Percentiles rank a stretch among this genome's conserved stretches.
phyloP scores from a whole-genome alignment of 2,113 vertebrate species.

The Castor canadensis region DNA sequence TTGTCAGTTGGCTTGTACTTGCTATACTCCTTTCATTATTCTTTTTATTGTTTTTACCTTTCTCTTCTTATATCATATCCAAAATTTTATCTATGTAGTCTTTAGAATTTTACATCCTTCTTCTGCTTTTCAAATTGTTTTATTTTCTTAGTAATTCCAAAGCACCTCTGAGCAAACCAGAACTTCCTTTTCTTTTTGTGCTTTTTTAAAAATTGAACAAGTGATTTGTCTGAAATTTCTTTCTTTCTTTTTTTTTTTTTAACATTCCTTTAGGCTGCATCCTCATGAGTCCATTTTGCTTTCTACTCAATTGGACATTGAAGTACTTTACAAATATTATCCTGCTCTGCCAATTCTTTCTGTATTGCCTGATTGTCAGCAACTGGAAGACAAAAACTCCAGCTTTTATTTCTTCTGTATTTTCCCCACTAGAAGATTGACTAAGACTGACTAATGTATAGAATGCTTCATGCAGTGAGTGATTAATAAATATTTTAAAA shows the following conservation, averaged over 20 bases:
- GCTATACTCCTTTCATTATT: background rate
- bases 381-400: conserved; percentile 17
- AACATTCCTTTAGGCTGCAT: background rate
- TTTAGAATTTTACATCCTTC: conserved; percentile 41
- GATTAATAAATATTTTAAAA: conserved; percentile 74
- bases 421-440: conserved; percentile 38
- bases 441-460: conserved; percentile 23
- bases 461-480: background rate
- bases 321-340: conserved; percentile 38
- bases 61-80: too few relatives aligned
- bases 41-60: background rate
- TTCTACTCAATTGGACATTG: conserved; percentile 37
- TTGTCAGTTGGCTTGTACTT: background rate
- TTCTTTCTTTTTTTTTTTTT: background rate
- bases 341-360: conserved; percentile 11
- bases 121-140: conserved; percentile 7
- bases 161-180: background rate
- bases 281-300: conserved; percentile 32
- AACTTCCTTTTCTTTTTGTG: background rate
- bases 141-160: conserved; percentile 15
- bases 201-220: conserved; percentile 15
- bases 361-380: background rate
- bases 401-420: conserved; percentile 45
- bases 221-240: conserved; percentile 9
- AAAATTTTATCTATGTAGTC: background rate